Conservation (phyloP, 2,797 vertebrate genomes). For the Danio tinwini region DNA sequence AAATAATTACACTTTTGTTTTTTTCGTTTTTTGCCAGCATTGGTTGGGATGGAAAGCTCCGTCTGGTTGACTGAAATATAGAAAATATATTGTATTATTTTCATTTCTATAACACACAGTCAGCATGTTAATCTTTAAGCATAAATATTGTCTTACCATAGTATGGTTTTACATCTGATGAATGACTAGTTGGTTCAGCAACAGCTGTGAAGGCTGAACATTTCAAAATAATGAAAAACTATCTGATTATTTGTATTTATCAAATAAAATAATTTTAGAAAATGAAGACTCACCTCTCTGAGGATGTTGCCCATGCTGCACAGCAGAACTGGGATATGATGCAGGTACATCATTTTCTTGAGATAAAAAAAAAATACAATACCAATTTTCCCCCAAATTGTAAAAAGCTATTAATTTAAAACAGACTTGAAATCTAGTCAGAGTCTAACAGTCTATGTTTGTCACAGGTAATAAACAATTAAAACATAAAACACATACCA, state of each 20-base stretch:
- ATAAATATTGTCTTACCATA: slow-evolving; percentile 55
- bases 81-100: slow-evolving; percentile 1
- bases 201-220: slow-evolving; percentile 26
- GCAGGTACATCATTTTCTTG: slow-evolving; percentile 58
- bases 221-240: not conserved
- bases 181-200: slow-evolving; percentile 7
- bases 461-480: not conserved
- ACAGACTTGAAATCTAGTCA: not conserved
- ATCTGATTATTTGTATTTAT: not conserved
- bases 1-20: slow-evolving; percentile 45
- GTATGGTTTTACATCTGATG: slow-evolving; percentile 13
- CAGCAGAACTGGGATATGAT: slow-evolving; percentile 17
- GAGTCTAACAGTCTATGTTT: not conserved
- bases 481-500: slow-evolving; percentile 48
- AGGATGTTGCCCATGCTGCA: not conserved
- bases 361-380: not conserved
- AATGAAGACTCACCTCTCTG: slow-evolving; percentile 39
- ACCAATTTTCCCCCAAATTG: not conserved
- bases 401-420: not conserved
- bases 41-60: slow-evolving; percentile 37
- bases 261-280: not conserved
- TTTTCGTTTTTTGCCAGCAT: slow-evolving; percentile 8
- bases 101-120: not conserved
- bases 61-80: slow-evolving; percentile 60
- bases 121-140: not conserved